Conservation (phyloP, 2,797 vertebrate genomes). For the Phoxinus dragarum region DNA sequence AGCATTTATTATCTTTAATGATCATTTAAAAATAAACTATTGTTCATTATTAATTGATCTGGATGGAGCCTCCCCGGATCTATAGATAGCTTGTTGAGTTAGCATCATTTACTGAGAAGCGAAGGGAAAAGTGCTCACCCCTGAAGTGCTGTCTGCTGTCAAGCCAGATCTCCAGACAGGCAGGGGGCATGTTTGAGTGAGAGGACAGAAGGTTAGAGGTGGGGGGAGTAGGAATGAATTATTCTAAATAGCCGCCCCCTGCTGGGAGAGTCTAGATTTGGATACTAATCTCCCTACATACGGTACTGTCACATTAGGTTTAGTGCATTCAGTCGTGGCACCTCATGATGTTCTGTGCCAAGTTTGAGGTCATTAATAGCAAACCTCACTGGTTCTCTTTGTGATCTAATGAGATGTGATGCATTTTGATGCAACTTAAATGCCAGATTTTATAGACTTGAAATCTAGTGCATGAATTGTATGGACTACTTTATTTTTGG, state of each 20-base stretch:
- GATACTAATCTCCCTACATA: not conserved
- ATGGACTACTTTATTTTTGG: not conserved
- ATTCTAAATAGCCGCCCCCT: not conserved
- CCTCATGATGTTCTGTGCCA: not conserved
- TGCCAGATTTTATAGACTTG: not conserved
- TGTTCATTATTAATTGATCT: not conserved
- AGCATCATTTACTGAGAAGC: constrained; percentile 52
- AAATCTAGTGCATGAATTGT: not conserved
- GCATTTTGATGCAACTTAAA: not conserved
- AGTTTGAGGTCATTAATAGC: not conserved
- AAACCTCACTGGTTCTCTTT: not conserved
- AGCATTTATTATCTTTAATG: not conserved
- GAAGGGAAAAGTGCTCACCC: constrained; percentile 63
- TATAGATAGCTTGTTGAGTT: constrained; percentile 53
- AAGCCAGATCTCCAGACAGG: constrained; percentile 62
- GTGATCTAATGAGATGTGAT: not conserved
- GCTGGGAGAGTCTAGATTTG: not conserved
- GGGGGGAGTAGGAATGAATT: not conserved
- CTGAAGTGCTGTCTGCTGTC: constrained; percentile 65
- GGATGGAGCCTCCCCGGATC: constrained; percentile 58
- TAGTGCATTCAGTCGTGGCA: not conserved
- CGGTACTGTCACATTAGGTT: not conserved
- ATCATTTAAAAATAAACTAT: not conserved
- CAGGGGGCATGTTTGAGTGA: constrained; percentile 58
- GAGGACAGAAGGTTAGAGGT: constrained; percentile 17